phyloP scores from a whole-genome alignment of 2,797 vertebrate species.

The Mastacembelus armatus region DNA sequence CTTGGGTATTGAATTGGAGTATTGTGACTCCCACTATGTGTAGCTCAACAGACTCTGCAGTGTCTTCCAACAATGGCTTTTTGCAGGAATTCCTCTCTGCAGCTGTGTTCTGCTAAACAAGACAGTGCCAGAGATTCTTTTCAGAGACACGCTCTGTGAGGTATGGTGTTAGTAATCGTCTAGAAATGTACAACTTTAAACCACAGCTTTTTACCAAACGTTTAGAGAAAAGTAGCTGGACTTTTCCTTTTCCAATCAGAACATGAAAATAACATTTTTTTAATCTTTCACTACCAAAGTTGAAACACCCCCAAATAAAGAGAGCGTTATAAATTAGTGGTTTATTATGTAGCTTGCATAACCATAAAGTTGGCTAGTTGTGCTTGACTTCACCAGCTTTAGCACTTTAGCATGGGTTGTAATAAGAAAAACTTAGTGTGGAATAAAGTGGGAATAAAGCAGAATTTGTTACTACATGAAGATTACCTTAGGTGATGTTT shows the following conservation, averaged over 20 bases:
- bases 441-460: no score
- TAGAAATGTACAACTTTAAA: slow-evolving; percentile 65
- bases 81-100: slow-evolving; percentile 68
- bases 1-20: slow-evolving; percentile 62
- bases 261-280: slow-evolving; percentile 15
- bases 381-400: not conserved
- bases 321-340: not conserved
- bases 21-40: slow-evolving; percentile 74
- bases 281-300: not conserved
- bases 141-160: slow-evolving; percentile 58
- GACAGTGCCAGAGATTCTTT: slow-evolving; percentile 65
- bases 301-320: not conserved
- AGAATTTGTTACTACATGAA: no score
- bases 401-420: not conserved
- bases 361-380: not conserved
- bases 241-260: not conserved
- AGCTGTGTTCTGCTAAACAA: slow-evolving; percentile 70
- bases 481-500: no score
- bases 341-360: not conserved
- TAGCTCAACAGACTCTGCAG: slow-evolving; percentile 68
- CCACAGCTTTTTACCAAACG: slow-evolving; percentile 36
- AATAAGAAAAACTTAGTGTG: not conserved
- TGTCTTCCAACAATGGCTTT: slow-evolving; percentile 80
- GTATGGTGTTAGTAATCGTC: slow-evolving; percentile 66
- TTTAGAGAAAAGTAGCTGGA: slow-evolving; percentile 33